Evolutionary conservation across 2,113 vertebrate species (phyloP).

Genomic region (Platichthys flesus): DNA sequence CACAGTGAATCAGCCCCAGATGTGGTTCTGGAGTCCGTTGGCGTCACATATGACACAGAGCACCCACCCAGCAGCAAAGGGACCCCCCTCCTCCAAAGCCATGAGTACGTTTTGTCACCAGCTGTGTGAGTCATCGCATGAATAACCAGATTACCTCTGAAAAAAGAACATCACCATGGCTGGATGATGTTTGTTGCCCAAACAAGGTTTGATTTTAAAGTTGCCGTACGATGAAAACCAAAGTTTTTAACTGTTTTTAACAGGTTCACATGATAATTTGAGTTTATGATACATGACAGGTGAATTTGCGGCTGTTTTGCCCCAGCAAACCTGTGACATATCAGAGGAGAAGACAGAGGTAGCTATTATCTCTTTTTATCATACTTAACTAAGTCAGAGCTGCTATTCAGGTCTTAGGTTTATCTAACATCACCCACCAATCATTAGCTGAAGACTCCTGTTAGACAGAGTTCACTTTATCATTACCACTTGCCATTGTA

Average conservation of each 20-base stretch:
- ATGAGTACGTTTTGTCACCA: conserved; percentile 34
- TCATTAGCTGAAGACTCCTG: too few relatives aligned
- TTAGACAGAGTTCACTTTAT: too few relatives aligned
- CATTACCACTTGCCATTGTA: too few relatives aligned
- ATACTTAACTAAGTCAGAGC: too few relatives aligned
- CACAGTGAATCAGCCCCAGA: conserved; percentile 70
- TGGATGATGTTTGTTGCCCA: neutral
- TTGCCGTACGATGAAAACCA: neutral
- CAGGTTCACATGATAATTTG: neutral
- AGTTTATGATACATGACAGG: too few relatives aligned
- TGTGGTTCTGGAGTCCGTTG: conserved; percentile 54
- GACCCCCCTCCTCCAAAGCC: conserved; percentile 35
- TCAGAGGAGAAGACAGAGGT: too few relatives aligned
- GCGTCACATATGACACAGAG: conserved; percentile 6
- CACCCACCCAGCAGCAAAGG: conserved; percentile 40
- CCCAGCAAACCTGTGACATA: too few relatives aligned
- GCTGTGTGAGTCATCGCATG: conserved; percentile 13
- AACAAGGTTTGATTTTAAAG: neutral
- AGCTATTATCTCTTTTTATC: too few relatives aligned
- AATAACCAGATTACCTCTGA: conserved; percentile 23
- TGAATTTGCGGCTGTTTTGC: too few relatives aligned
- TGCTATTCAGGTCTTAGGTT: too few relatives aligned
- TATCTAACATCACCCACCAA: too few relatives aligned
- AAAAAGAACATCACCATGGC: conserved; percentile 9
- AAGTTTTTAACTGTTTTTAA: neutral